Evolutionary conservation across 2,113 vertebrate species (phyloP), one percentile per base, ranked within the genome.

Genomic region (Chelonoidis abingdonii): DNA sequence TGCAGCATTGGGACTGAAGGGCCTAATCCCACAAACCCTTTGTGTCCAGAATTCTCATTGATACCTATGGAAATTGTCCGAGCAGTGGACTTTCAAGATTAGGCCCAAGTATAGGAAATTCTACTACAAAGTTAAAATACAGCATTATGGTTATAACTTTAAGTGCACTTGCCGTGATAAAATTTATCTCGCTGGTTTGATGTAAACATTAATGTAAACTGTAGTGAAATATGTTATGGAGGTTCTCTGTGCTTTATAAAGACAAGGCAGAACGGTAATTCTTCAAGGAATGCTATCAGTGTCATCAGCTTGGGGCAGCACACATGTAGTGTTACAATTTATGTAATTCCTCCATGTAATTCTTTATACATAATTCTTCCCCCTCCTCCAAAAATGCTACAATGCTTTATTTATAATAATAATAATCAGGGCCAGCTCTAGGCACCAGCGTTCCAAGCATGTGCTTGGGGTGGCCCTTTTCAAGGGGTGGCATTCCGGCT

Each of bases 331-430:
- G 83, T 88, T 82, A 90, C 8, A n/a, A 69, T n/a, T 35, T 31
- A n/a, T n/a, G 16, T n/a, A n/a, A n/a, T 69, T 69, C 62, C 35
- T 69, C 35, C 35, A 69, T 95, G 72, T 92, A 92, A 96, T 96
- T 57, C 78, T 92, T 29, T 92, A 57, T 88, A n/a, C 16, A 53
- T 92, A 91, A 95, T 97, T 95, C 89, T 94, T 93, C 89, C 84
- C 10, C n/a, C 47, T 19, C 87, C 87, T 94, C 92, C 84, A 79
- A 83, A 93, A 83, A 88, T 96, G 88, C 93, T 95, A 95, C 95
- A 89, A 80, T 95, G 95, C 91, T 94, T 88, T 96, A 94, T 96
- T 97, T 97, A 90, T 95, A 94, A 93, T 92, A 80, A 93, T 92
- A 80, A 95, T 41, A 59, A 59, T 59, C 11, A 59, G 50, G 50